Percentiles rank a stretch among this genome's conserved stretches.
Conservation (phyloP, 2,888 invertebrate species). For the Busseola fusca region DNA sequence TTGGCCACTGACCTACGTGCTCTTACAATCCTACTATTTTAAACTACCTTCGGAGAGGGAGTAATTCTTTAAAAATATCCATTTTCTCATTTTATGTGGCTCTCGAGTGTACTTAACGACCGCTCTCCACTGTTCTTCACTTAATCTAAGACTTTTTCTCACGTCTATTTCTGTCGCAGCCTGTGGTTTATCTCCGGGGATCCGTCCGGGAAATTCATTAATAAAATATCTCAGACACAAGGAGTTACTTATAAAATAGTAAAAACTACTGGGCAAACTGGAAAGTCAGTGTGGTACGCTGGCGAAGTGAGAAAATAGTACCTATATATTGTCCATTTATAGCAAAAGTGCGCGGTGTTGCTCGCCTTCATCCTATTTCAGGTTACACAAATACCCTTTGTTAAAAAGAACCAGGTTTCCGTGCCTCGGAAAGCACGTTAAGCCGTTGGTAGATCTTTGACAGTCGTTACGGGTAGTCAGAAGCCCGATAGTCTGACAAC, state of each 20-base stretch:
- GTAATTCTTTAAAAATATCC: slow-evolving; percentile 63
- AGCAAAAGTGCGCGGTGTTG: too few relatives aligned
- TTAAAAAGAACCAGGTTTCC: too few relatives aligned
- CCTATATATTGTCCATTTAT: too few relatives aligned
- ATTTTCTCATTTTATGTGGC: slow-evolving; percentile 68
- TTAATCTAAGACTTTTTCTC: slow-evolving; percentile 75
- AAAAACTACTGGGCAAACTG: slow-evolving; percentile 55
- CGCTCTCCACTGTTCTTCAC: slow-evolving; percentile 64
- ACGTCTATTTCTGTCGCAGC: slow-evolving; percentile 75
- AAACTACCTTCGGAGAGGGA: slow-evolving; percentile 21
- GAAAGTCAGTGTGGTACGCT: slow-evolving; percentile 30
- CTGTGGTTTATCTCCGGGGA: slow-evolving; percentile 68
- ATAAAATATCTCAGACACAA: slow-evolving; percentile 71
- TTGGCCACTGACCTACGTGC: slow-evolving; percentile 3
- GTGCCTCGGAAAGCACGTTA: too few relatives aligned
- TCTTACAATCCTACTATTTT: slow-evolving; percentile 16
- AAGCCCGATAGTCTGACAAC: too few relatives aligned
- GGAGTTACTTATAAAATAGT: slow-evolving; percentile 66
- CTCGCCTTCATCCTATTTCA: too few relatives aligned
- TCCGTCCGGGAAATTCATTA: slow-evolving; percentile 73
- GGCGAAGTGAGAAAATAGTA: background rate
- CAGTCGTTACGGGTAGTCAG: too few relatives aligned
- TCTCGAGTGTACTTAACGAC: slow-evolving; percentile 69
- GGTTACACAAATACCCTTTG: too few relatives aligned
- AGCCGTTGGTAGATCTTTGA: too few relatives aligned